These are phyloP conservation scores for Oasisia sp. DNA, from an alignment of 2,888 invertebrate species.

Conservation along the genomic window DNA sequence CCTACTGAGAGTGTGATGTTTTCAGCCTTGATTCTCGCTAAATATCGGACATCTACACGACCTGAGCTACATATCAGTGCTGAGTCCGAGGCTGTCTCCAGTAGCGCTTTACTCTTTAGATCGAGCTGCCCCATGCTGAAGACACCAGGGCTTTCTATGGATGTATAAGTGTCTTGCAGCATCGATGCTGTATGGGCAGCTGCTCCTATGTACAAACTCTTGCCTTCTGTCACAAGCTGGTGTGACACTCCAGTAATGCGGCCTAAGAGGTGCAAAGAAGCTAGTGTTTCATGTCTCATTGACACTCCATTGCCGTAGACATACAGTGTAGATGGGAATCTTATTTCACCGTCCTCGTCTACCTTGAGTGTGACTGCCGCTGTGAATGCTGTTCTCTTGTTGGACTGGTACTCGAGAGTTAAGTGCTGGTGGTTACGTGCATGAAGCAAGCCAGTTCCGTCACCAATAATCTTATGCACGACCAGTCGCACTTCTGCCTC, in stretches of 20 bases:
- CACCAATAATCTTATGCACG: slow-evolving; percentile 43
- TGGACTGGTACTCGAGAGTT: slow-evolving; percentile 44
- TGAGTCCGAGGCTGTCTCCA: slow-evolving; percentile 46
- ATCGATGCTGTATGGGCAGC: slow-evolving; percentile 47
- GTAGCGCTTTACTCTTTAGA: slow-evolving; percentile 45
- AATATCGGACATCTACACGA: slow-evolving; percentile 44
- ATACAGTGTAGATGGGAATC: slow-evolving; percentile 47
- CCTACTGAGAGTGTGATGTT: slow-evolving; percentile 45
- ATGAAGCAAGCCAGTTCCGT: slow-evolving; percentile 49
- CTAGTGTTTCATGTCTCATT: slow-evolving; percentile 23
- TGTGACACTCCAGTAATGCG: slow-evolving; percentile 47
- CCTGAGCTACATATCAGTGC: slow-evolving; percentile 42
- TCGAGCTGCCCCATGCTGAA: slow-evolving; percentile 47
- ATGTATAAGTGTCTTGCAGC: slow-evolving; percentile 39
- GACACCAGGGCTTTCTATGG: slow-evolving; percentile 40
- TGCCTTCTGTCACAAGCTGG: slow-evolving; percentile 46
- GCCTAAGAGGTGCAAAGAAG: slow-evolving; percentile 44
- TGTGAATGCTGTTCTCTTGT: slow-evolving; percentile 46
- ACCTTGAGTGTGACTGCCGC: slow-evolving; percentile 49
- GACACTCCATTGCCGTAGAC: slow-evolving; percentile 48
- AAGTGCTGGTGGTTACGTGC: slow-evolving; percentile 44
- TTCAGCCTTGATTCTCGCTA: slow-evolving; percentile 49
- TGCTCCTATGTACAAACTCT: slow-evolving; percentile 44
- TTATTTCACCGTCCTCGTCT: slow-evolving; percentile 44
- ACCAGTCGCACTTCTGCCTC: slow-evolving; percentile 38